Base-by-base conservation (phyloP, 2,888 invertebrate species). In the Agrotis puta region DNA sequence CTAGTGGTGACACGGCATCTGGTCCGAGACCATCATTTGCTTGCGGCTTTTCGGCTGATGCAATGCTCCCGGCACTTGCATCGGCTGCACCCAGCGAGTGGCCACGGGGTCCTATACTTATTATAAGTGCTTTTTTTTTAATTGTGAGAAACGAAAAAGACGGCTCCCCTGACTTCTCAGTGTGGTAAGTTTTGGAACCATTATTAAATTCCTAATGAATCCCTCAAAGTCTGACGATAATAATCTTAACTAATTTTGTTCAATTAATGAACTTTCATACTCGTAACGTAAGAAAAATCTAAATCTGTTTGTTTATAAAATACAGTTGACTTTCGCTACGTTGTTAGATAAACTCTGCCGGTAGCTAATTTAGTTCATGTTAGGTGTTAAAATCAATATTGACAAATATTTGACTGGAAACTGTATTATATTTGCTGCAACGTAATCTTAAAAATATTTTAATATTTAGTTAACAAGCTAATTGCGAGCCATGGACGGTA, bases 381-480 rank as follows among this genome's bases (percentile, higher is more conserved):
- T 20, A 27, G 11, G 57, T 18, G 33, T 14, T 24, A 24, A 14
- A 43, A 16, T 47, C 20, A 74, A 74, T 57, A 72, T 74, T 72
- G 9, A 33, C 48, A 14, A 63, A 63, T n/a, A 16, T 54, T 57
- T 24, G 9, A 2, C 48, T 74, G 20, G 16, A 45, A 54, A 63
- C 63, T 45, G 18, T 20, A 22, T 22, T 56, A n/a, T 48, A 48
- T 58, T 70, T 53, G 18, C 7, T 18, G 3, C 2, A 74, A 20
- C 57, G 58, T 24, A 47, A 64, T 51, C 14, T 50, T 59, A 16
- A 22, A 58, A 62, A 27, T 9, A 43, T 64, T 51, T 27, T 48
- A 13, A 74, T 58, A 48, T 74, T 50, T 51, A 73, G 57, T 57
- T 20, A 62, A 68, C 33, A 53, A 74, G 45, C 18, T 64, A 39